Base-by-base conservation (phyloP, 2,888 invertebrate species). In the Plutella xylostella region DNA sequence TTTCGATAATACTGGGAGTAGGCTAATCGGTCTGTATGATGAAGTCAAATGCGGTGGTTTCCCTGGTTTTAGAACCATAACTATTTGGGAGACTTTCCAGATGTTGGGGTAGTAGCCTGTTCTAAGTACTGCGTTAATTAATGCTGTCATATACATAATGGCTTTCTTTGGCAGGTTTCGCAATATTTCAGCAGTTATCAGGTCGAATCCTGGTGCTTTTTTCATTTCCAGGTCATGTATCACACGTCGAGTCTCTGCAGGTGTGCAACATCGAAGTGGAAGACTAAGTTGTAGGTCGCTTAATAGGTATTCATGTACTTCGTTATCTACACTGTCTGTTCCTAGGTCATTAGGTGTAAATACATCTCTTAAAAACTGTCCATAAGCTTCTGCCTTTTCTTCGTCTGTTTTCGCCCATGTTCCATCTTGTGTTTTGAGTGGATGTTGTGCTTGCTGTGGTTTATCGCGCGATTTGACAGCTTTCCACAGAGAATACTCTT, bases 401-500 rank as follows among this genome's bases (percentile, higher is more conserved):
- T 30, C 12, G 22, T 45, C 33, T 4, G 6, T 45, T 21, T 11
- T 39, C 2, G 45, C 45, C 45, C 39, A 45, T 14, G n/a, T 22
- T 7, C 22, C 39, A 25, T 33, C 34, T 7, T 45, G 14, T 5
- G 7, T 18, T 34, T 45, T 44, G 11, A 19, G 20, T 14, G 51
- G 51, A 5, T 48, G 21, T 4, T 28, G 11, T 2, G 7, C n/a
- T 7, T 12, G 17, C 30, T 28, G 46, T 2, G 53, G 51, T 25
- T 43, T 37, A 33, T 52, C 53, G 1, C 48, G 28, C 3, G 45
- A 48, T 45, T 48, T 53, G n/a, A 51, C 50, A 4, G 48, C 46
- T 43, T 56, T 53, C 52, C 52, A 54, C 1, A 56, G 48, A 2
- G 53, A 53, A 21, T 54, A 52, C 2, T 53, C 46, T 3, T n/a